A percentile compares a stretch with the other conserved stretches of the same genome.
These are phyloP conservation scores for Leucoma salicis DNA, from an alignment of 2,888 invertebrate species.

Conservation along the genomic window DNA sequence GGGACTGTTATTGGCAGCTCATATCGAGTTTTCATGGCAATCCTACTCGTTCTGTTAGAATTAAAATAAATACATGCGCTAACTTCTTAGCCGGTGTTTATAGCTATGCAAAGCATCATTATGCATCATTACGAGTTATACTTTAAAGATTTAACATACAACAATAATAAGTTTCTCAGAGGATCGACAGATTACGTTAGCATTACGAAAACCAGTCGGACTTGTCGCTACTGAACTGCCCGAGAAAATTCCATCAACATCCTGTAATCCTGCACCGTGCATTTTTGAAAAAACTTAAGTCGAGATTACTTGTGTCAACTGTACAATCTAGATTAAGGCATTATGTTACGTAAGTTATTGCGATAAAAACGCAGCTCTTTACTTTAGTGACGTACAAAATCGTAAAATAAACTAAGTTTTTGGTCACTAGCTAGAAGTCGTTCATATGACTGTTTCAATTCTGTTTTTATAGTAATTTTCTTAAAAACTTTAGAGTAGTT, in stretches of 20 bases:
- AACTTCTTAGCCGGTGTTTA: background rate
- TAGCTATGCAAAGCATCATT: background rate
- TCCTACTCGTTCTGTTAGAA: background rate
- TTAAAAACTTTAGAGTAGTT: too few species aligned
- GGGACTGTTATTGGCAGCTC: background rate
- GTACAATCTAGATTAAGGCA: too few species aligned
- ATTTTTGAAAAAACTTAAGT: too few species aligned
- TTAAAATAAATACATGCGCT: background rate
- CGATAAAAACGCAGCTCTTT: too few species aligned
- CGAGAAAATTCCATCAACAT: conserved; percentile 67
- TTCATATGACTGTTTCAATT: too few species aligned
- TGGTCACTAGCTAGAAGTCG: too few species aligned
- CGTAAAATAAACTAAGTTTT: too few species aligned
- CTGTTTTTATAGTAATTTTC: too few species aligned
- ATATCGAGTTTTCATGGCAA: background rate
- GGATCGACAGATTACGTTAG: conserved; percentile 33
- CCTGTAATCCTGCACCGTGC: conserved; percentile 57
- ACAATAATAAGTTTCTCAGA: conserved; percentile 25
- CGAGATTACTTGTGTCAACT: too few species aligned
- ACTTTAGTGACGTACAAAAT: too few species aligned
- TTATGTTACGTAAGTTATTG: too few species aligned
- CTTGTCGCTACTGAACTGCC: conserved; percentile 42
- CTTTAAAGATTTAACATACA: conserved; percentile 10
- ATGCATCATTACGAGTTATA: background rate
- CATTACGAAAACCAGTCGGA: conserved; percentile 42